phyloP scores from a whole-genome alignment of 2,797 vertebrate species.

The Martes flavigula region DNA sequence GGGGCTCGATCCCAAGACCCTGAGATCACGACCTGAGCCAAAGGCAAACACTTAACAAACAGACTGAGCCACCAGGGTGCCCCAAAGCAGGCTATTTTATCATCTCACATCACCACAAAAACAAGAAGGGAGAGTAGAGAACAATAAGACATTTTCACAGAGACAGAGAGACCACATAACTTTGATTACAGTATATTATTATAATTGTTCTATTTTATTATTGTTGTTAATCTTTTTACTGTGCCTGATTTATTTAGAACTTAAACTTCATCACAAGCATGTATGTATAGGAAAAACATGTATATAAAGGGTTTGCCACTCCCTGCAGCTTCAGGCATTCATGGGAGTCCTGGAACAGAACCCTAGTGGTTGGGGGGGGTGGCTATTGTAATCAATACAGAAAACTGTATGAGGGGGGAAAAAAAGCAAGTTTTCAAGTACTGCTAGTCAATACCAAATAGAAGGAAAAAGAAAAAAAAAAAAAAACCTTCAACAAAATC shows the following conservation, averaged over 20 bases:
- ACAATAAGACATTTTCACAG: background rate
- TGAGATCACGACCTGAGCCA: background rate
- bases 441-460: background rate
- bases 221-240: background rate
- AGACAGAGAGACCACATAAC: background rate
- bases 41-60: background rate
- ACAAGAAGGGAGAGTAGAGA: background rate
- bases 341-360: background rate
- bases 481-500: background rate
- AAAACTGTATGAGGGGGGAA: background rate
- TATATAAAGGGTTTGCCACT: background rate
- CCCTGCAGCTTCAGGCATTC: background rate
- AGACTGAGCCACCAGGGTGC: no score
- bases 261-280: background rate
- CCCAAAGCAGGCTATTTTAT: background rate
- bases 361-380: background rate
- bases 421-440: conserved; percentile 8
- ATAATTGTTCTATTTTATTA: background rate
- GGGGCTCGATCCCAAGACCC: background rate
- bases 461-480: background rate
- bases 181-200: background rate
- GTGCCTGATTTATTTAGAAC: background rate
- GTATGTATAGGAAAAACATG: background rate
- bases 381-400: background rate
- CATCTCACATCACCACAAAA: background rate